Evolutionary conservation across 2,888 invertebrate species (phyloP).

Genomic region (Caenorhabditis sinica): DNA sequence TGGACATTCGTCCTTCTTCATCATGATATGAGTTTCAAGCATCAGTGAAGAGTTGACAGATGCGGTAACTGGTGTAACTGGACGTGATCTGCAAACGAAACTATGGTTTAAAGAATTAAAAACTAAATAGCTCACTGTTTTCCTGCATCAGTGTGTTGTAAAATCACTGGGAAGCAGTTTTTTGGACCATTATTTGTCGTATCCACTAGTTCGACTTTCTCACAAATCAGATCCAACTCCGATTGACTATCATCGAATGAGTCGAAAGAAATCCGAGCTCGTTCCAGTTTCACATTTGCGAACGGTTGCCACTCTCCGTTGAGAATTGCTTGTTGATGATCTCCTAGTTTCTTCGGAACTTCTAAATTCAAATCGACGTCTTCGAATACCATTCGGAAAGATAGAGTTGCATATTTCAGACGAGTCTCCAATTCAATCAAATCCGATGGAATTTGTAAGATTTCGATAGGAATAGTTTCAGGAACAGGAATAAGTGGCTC

Average conservation of each 20-base stretch:
- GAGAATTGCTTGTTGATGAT: background rate
- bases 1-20: slow-evolving; percentile 79
- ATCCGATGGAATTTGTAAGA: slow-evolving; percentile 76
- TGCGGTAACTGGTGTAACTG: slow-evolving; percentile 18
- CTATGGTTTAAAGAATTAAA: background rate
- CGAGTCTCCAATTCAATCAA: slow-evolving; percentile 62
- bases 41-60: slow-evolving; percentile 60
- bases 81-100: slow-evolving; percentile 36
- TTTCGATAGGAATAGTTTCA: slow-evolving; percentile 81
- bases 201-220: slow-evolving; percentile 85
- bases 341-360: slow-evolving; percentile 48
- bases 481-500: slow-evolving; percentile 83
- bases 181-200: slow-evolving; percentile 74
- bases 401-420: slow-evolving; percentile 84
- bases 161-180: slow-evolving; percentile 56
- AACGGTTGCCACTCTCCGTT: slow-evolving; percentile 76
- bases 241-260: slow-evolving; percentile 85
- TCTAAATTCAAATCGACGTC: slow-evolving; percentile 83
- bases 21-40: slow-evolving; percentile 81
- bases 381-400: slow-evolving; percentile 84
- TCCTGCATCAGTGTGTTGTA: slow-evolving; percentile 59
- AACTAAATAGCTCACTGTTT: background rate
- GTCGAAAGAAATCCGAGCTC: slow-evolving; percentile 84
- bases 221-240: slow-evolving; percentile 85
- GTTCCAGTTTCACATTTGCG: slow-evolving; percentile 84